These are phyloP conservation scores for Drosophila bocki DNA, from an alignment of 1,140 invertebrate species.

Conservation along the genomic window DNA sequence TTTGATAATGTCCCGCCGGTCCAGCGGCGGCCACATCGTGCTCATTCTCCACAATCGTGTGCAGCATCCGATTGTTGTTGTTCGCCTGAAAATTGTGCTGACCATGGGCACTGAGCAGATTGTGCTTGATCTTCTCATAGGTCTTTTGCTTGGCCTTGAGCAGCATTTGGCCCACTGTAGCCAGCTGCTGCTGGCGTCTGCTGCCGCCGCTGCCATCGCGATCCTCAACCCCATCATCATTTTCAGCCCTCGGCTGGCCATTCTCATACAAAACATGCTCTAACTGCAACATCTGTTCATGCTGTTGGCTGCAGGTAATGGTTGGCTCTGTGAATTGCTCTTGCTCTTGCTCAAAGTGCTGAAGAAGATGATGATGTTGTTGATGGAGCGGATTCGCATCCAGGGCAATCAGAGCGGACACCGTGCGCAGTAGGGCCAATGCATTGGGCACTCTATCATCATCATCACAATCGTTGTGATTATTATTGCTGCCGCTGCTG, in stretches of 20 bases:
- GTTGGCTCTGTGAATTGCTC: slow-evolving; percentile 70
- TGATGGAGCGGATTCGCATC: slow-evolving; percentile 84
- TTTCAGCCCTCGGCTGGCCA: slow-evolving; percentile 47
- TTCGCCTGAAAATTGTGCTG: slow-evolving; percentile 70
- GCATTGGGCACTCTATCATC: slow-evolving; percentile 66
- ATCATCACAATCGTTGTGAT: slow-evolving; percentile 27
- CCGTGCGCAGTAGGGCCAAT: slow-evolving; percentile 76
- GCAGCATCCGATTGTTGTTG: slow-evolving; percentile 64
- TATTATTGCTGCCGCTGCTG: slow-evolving; percentile 51
- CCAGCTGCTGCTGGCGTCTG: slow-evolving; percentile 52
- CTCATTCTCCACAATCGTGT: slow-evolving; percentile 80
- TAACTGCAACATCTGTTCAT: slow-evolving; percentile 82
- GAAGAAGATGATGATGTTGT: slow-evolving; percentile 71
- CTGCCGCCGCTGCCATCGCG: slow-evolving; percentile 27
- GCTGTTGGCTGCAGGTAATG: slow-evolving; percentile 81
- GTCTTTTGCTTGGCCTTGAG: slow-evolving; percentile 79
- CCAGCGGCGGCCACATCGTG: slow-evolving; percentile 76
- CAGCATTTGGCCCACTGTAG: slow-evolving; percentile 67
- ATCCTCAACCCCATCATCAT: slow-evolving; percentile 48
- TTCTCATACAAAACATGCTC: slow-evolving; percentile 69
- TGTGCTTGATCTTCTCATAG: slow-evolving; percentile 80
- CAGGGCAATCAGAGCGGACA: slow-evolving; percentile 77
- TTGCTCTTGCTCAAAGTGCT: slow-evolving; percentile 73
- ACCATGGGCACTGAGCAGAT: slow-evolving; percentile 70
- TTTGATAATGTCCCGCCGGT: slow-evolving; percentile 77